Evolutionary conservation across 2,888 invertebrate species (phyloP).

Genomic region (Lepas anatifera): DNA sequence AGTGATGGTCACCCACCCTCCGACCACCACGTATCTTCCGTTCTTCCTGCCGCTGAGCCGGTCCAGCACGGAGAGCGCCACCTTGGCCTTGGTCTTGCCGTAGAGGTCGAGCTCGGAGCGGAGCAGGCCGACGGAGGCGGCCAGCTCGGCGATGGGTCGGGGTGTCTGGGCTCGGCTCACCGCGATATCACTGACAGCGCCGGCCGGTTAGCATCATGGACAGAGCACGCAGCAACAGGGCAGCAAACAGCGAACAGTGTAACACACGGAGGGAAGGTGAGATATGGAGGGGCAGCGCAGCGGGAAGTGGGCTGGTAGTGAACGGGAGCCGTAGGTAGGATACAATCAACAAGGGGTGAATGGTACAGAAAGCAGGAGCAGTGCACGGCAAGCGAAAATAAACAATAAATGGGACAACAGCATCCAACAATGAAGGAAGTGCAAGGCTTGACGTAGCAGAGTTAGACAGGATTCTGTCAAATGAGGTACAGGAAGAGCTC

Average conservation of each 20-base stretch:
- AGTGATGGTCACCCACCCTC: constrained; percentile 69
- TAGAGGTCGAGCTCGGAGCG: constrained; percentile 74
- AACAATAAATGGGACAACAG: too few relatives aligned
- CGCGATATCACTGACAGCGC: constrained; percentile 51
- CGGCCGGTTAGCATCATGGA: too few relatives aligned
- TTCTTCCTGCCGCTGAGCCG: constrained; percentile 52
- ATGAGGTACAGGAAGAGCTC: too few relatives aligned
- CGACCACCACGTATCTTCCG: constrained; percentile 90
- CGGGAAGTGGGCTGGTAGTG: background rate
- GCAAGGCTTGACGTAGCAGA: too few relatives aligned
- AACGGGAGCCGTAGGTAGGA: too few relatives aligned
- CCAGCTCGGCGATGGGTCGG: constrained; percentile 63
- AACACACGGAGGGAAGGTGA: background rate
- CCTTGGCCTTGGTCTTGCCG: constrained; percentile 90
- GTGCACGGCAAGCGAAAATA: too few relatives aligned
- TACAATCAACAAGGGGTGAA: too few relatives aligned
- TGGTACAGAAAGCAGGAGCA: too few relatives aligned
- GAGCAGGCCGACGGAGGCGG: constrained; percentile 69
- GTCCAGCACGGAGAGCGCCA: constrained; percentile 65
- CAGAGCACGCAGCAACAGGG: background rate
- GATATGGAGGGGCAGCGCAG: background rate
- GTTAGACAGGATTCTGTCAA: too few relatives aligned
- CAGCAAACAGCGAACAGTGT: background rate
- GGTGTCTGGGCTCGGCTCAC: constrained; percentile 80
- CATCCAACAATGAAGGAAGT: too few relatives aligned